Base-by-base conservation (phyloP, 2,797 vertebrate genomes). In the Tenualosa ilisha region DNA sequence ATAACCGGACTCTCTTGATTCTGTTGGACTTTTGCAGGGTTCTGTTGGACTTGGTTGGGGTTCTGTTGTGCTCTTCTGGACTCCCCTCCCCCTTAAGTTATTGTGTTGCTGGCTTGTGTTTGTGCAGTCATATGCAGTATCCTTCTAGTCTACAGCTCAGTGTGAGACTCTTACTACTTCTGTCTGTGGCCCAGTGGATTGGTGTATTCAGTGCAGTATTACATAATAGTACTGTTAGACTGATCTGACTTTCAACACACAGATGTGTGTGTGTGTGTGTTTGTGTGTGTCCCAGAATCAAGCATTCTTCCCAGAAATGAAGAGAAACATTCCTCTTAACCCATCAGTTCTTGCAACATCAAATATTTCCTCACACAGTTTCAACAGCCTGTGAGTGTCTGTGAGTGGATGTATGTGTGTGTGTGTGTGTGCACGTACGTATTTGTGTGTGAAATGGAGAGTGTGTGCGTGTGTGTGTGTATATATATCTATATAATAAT, bases 251-350 rank as follows among this genome's bases (percentile, higher is more conserved):
- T 54, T 82, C 51, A 49, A 59, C 46, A 46, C 46, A 46, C 50
- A 83, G 53, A 37, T 72, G 31, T 15, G 68, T 75, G 68, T 75
- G 65, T 40, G 65, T 37, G 24, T 37, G 24, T 68, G 65, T 68
- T 26, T 37, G 24, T 68, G 65, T 37, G 24, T 40, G 65, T 43
- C 15, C 68, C 68, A 75, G 68, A 75, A 40, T 26, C 68, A 75
- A 40, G 68, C 15, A 75, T 31, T 75, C 68, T 75, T 75, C 68
- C 68, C 68, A 75, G 68, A 75, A 75, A 40, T 75, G 31, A 75
- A 75, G 68, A 43, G 68, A 75, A 75, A 75, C 68, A 75, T 75
- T 75, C 68, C 68, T 75, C 68, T 75, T 75, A 43, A 5, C 37
- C 68, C 68, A 37, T 26, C 37, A 20, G 68, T 75, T 75, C 15